phyloP scores from a whole-genome alignment of 2,888 invertebrate genomes.

The Rhimphoctona megacephalus region DNA sequence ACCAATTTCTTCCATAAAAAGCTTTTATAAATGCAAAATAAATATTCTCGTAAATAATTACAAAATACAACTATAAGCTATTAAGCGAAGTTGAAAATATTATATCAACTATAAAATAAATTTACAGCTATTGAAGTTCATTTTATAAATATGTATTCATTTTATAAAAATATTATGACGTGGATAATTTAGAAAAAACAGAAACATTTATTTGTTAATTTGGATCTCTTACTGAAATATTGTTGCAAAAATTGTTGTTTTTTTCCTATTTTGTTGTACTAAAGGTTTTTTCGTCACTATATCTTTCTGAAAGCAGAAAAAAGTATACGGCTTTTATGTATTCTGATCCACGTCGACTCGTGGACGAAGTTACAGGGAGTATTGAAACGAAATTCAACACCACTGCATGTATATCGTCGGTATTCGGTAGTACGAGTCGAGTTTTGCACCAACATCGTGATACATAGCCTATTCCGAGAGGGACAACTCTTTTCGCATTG shows the following conservation, averaged over 20 bases:
- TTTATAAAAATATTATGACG: neutral
- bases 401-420: conserved; percentile 5
- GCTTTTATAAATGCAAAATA: neutral
- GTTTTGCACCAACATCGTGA: conserved; percentile 29
- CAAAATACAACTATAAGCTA: too few relatives aligned
- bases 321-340: neutral
- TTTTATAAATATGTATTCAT: neutral
- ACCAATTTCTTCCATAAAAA: neutral
- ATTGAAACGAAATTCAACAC: conserved; percentile 26
- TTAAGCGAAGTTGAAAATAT: too few relatives aligned
- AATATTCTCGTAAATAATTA: neutral
- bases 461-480: neutral
- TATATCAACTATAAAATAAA: too few relatives aligned
- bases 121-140: too few relatives aligned
- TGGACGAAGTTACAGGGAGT: conserved; percentile 37
- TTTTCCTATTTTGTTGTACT: neutral
- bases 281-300: neutral
- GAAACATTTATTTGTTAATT: neutral
- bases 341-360: neutral
- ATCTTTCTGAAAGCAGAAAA: neutral
- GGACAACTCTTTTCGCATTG: conserved; percentile 35
- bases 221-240: neutral
- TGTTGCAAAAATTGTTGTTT: neutral
- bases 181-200: neutral
- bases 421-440: conserved; percentile 50